Conservation (phyloP, 53 echinoderm and acorn worm species). For the Paracentrotus lividus region DNA sequence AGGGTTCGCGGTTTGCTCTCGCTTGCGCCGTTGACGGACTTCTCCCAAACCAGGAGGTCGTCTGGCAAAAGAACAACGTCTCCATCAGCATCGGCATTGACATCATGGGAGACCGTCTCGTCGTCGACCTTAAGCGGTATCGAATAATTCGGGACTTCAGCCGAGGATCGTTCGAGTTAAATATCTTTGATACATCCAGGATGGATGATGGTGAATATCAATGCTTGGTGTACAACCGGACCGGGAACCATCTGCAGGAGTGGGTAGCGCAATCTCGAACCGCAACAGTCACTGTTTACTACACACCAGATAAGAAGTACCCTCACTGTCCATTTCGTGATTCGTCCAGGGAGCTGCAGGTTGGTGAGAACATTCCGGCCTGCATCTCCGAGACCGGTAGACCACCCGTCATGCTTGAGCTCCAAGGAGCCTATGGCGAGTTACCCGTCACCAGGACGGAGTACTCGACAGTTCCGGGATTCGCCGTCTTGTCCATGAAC, state of each 20-base stretch:
- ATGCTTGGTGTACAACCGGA: slow-evolving; percentile 77
- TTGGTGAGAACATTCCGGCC: slow-evolving; percentile 76
- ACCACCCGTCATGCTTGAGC: slow-evolving; percentile 73
- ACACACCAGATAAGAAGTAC: slow-evolving; percentile 70
- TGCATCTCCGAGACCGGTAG: slow-evolving; percentile 78
- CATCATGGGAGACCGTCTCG: slow-evolving; percentile 60
- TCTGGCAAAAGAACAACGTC: slow-evolving; percentile 80
- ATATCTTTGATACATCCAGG: slow-evolving; percentile 68
- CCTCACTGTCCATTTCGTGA: slow-evolving; percentile 77
- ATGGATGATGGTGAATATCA: slow-evolving; percentile 77
- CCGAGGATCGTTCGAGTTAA: slow-evolving; percentile 75
- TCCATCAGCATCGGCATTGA: slow-evolving; percentile 66
- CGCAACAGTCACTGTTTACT: slow-evolving; percentile 74
- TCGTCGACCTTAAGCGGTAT: slow-evolving; percentile 74
- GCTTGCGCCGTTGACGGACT: slow-evolving; percentile 74
- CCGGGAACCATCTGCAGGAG: background rate
- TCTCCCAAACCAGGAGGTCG: slow-evolving; percentile 70
- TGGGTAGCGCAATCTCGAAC: slow-evolving; percentile 44
- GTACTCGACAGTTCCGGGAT: slow-evolving; percentile 66
- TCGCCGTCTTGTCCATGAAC: slow-evolving; percentile 78
- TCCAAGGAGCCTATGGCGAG: slow-evolving; percentile 57
- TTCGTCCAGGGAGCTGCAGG: slow-evolving; percentile 66
- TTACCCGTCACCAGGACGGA: slow-evolving; percentile 63
- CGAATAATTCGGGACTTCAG: slow-evolving; percentile 60
- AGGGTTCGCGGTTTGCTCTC: slow-evolving; percentile 72